Evolutionary conservation across 1,140 invertebrate species (phyloP), one percentile per base, ranked within the genome.

Genomic region (Parapsyche elsis): DNA sequence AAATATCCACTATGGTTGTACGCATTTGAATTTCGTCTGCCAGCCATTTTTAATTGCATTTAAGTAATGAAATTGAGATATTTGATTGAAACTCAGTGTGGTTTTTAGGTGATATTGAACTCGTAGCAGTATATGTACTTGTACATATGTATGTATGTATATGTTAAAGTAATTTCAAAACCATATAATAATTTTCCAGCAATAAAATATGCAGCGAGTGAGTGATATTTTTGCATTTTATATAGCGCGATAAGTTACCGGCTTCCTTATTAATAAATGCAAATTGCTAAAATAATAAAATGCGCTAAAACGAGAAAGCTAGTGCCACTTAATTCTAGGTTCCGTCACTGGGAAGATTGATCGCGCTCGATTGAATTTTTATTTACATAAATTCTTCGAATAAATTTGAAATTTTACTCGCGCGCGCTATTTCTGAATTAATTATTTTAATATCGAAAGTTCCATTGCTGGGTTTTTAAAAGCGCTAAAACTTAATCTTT

Each of bases 201-300:
- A 61, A 61, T 61, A 61, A 61, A 61, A 61, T 61, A 61, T 61
- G 57, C 57, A 61, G 57, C 57, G 21, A 61, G 57, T 21, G 57
- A 61, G 21, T 61, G 16, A 61, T 61, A 61, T 61, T 61, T 61
- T 61, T 61, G 57, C 57, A 61, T 61, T 61, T 61, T 61, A 38
- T 38, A 7, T 61, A 61, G 0, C n/a, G 16, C 57, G 57, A 61
- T 61, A 61, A 61, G 21, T 61, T 61, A 19, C 21, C 57, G 9
- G 16, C 57, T 61, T 61, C 21, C 16, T 61, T 61, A 61, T 61
- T 61, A 61, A 61, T 19, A 19, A 19, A 61, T 61, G 16, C 16
- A 9, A 61, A 19, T 61, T 38, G 30, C 30, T 38, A 7, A 38
- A 38, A 38, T 38, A 38, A 38, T 38, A 38, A 38, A 38, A 38